These are phyloP conservation scores for Nycticebus coucang DNA, from an alignment of 2,113 vertebrate species.

Conservation along the genomic window DNA sequence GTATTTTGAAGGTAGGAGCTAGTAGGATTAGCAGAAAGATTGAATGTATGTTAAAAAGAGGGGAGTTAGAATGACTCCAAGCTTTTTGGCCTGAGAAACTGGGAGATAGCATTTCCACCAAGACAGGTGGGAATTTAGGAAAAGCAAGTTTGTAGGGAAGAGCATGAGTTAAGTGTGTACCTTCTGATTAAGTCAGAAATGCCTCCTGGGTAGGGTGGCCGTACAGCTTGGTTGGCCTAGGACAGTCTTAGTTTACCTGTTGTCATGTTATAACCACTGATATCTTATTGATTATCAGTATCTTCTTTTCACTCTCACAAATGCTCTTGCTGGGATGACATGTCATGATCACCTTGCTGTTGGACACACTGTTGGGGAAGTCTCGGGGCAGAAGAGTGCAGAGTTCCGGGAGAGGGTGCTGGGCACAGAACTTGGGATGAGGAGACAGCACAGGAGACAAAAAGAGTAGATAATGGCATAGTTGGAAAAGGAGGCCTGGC, in stretches of 20 bases:
- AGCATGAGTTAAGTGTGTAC: neutral
- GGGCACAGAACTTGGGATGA: neutral
- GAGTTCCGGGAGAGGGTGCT: neutral
- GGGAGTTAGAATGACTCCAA: neutral
- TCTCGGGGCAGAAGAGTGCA: neutral
- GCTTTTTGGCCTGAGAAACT: neutral
- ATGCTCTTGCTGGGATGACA: neutral
- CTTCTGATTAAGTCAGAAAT: neutral
- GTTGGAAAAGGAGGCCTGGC: neutral
- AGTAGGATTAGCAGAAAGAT: neutral
- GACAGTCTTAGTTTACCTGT: neutral
- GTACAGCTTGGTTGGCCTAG: neutral
- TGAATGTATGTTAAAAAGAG: neutral
- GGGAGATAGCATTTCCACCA: neutral
- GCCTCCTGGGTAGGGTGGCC: no score
- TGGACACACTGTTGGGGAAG: neutral
- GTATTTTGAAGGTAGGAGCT: neutral
- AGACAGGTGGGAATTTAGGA: neutral
- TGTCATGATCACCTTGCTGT: neutral
- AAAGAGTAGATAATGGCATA: neutral
- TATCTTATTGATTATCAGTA: neutral
- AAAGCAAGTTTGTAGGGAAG: neutral
- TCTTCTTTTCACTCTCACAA: neutral
- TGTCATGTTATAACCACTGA: neutral
- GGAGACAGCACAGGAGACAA: neutral